Percentiles rank a stretch among this genome's conserved stretches.
These are phyloP conservation scores for Haemorhous mexicanus DNA, from an alignment of 2,113 vertebrate genomes.

Conservation along the genomic window DNA sequence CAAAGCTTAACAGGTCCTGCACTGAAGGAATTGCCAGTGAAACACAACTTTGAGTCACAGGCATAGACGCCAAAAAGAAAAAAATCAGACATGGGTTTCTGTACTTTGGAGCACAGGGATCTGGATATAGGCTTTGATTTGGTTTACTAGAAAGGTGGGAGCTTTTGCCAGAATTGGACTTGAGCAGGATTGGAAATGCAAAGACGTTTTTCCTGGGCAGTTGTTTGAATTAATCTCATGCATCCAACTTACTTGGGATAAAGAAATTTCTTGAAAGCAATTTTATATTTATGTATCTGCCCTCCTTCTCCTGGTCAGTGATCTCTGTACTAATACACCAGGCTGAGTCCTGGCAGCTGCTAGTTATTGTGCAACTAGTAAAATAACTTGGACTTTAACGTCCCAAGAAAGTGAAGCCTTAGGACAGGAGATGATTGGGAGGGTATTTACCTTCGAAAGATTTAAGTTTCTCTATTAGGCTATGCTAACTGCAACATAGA, in stretches of 20 bases:
- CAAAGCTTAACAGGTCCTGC: background rate
- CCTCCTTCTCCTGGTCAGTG: background rate
- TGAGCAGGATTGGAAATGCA: background rate
- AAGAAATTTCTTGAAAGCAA: background rate
- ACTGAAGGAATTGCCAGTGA: background rate
- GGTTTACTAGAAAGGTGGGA: background rate
- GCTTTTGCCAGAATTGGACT: background rate
- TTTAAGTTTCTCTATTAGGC: background rate
- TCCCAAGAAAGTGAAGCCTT: background rate
- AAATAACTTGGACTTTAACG: background rate
- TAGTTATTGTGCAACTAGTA: background rate
- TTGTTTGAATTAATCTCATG: background rate
- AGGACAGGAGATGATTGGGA: background rate
- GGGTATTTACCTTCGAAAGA: background rate
- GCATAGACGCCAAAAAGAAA: rapidly evolving
- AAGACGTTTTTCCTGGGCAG: background rate
- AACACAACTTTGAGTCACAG: background rate
- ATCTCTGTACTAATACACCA: background rate
- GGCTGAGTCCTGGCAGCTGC: background rate
- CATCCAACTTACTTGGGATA: background rate
- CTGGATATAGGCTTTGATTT: background rate
- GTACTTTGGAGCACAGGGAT: background rate
- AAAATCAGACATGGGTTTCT: background rate
- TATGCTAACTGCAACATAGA: background rate
- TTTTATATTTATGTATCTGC: background rate